Percentiles rank a stretch among this genome's conserved stretches.
phyloP scores from a whole-genome alignment of 2,797 vertebrate genomes.

The Buceros bicornis region DNA sequence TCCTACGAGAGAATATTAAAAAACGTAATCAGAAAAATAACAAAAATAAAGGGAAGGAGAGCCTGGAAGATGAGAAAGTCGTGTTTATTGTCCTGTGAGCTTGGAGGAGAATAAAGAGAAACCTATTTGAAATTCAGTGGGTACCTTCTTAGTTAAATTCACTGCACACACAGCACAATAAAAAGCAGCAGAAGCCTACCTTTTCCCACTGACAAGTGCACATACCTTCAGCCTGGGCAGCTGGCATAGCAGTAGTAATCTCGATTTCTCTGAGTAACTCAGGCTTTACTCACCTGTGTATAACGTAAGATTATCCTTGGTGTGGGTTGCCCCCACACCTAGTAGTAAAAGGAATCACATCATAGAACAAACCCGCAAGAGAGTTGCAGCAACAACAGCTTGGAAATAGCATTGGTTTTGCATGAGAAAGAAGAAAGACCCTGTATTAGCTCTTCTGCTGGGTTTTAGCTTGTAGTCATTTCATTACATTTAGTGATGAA shows the following conservation, averaged over 20 bases:
- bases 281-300: fast-evolving
- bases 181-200: background rate
- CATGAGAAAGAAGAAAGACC: background rate
- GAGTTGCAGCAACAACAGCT: background rate
- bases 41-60: constrained; percentile 57
- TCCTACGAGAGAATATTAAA: background rate
- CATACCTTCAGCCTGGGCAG: background rate
- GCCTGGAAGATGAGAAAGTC: constrained; percentile 29
- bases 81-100: constrained; percentile 27
- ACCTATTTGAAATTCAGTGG: constrained; percentile 15
- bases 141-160: constrained; percentile 28
- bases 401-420: background rate
- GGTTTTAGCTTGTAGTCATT: background rate
- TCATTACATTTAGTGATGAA: background rate
- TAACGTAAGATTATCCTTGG: background rate
- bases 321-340: background rate
- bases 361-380: background rate
- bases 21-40: constrained; percentile 13
- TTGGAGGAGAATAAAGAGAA: background rate
- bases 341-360: background rate
- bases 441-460: background rate
- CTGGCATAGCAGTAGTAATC: background rate
- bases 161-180: background rate
- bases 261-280: background rate
- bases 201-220: background rate